Evolutionary conservation across 2,888 invertebrate species (phyloP), one percentile per base, ranked within the genome.

Genomic region (Leptopilina syphax): DNA sequence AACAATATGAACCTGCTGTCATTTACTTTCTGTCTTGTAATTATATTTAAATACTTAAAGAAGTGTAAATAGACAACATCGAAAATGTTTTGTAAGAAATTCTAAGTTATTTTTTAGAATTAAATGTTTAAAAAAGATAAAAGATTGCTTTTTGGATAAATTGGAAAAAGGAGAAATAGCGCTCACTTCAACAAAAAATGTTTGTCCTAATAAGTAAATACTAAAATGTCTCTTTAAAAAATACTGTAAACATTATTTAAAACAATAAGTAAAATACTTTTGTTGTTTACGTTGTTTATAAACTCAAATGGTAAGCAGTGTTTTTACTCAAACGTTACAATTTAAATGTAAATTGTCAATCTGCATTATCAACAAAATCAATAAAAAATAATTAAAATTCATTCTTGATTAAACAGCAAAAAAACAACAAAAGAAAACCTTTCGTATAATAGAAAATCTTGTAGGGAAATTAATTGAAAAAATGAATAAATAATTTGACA

Each of bases 81-180:
- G 34, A 34, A 34, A 3, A 34, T 34, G 34, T 34, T 34, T 34
- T 34, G 34, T 34, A 34, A 34, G 2, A 34, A 34, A 34, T 3
- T 34, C 4, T 34, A 34, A 2, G 34, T 34, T 34, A 34, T 34
- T 34, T 34, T 34, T 34, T 34, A 34, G 1, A 34, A 34, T 34
- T 34, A 60, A 18, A 18, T 12, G 5, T 18, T n/a, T 18, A 18
- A 60, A 10, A 10, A 10, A 10, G 50, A 60, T 60, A n/a, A 60
- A 60, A 60, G 60, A 60, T 60, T 60, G 60, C 60, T 7, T 10
- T 60, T 60, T 60, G 60, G 60, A 60, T 60, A 18, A 60, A 60
- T 18, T 18, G 60, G 60, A 60, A n/a, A n/a, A 60, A 18, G 60
- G 18, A 60, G n/a, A 60, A 60, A 18, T n/a, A 18, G 60, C 50